Base-by-base conservation (phyloP, 1,140 invertebrate species). In the Drusus annulatus region DNA sequence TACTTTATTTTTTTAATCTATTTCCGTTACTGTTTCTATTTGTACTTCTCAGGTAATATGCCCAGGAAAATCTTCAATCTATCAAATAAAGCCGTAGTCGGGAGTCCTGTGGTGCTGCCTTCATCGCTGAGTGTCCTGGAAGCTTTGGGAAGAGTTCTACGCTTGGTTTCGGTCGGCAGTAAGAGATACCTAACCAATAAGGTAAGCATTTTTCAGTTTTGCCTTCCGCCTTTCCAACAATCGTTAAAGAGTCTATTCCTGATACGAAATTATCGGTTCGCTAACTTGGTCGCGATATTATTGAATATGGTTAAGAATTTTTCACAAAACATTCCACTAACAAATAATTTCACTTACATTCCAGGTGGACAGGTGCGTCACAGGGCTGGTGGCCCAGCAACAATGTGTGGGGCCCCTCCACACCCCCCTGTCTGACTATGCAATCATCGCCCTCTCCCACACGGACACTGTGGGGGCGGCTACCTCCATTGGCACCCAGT, bases 391-490 rank as follows among this genome's bases (percentile, higher is more conserved):
- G 62, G 98, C 96, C 3, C 98, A 99, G 88, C 98, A 99, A 85
- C 98, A 99, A 87, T 99, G 98, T 87, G 97, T 99, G 65, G 98
- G 98, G 2, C 97, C 98, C 0, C 88, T 99, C 1, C 98, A 99
- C 86, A 98, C 96, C 7, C 98, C 98, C 2, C 88, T 99, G 6
- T 96, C 98, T 10, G 97, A 99, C 89, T 97, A 96, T 77, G 98
- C 96, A 1, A 94, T 99, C n/a, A 94, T 96, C 16, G 96, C 97
- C 4, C 90, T 98, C 16, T 97, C 94, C 1, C 91, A 94, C 86
- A 92, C 92, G 82, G 92, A 92, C 50, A 89, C 89, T 2, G 91
- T 93, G 76, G 98, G 98, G 19, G 94, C 96, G 3, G 98, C 98
- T 0, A 98, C 96, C 0, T 95, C 97, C 0, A 98, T 99, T 83